Conservation (phyloP, 92 coral and sea anemone species). For the Siderastrea radians region DNA sequence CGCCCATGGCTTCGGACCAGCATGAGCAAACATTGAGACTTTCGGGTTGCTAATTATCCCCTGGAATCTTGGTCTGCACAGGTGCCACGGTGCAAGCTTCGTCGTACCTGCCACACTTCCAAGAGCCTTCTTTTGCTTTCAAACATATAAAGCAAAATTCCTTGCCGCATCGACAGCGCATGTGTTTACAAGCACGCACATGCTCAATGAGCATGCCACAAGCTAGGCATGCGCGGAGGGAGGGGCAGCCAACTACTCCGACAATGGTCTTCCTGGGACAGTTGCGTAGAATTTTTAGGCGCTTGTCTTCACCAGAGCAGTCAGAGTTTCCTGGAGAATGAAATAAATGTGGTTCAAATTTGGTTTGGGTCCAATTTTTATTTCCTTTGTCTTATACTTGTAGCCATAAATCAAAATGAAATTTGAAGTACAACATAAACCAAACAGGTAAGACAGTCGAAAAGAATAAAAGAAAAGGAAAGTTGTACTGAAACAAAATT, state of each 20-base stretch:
- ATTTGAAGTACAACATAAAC: no score
- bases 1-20: no score
- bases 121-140: conserved; percentile 50
- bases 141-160: conserved; percentile 90
- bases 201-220: conserved; percentile 92
- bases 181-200: conserved; percentile 80
- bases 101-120: conserved; percentile 75
- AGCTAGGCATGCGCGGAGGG: conserved; percentile 84
- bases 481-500: no score
- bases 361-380: not conserved
- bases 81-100: conserved; percentile 70
- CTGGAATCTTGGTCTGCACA: conserved; percentile 81
- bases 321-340: conserved; percentile 70
- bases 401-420: no score
- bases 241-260: conserved; percentile 82
- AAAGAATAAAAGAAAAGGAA: no score
- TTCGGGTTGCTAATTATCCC: conserved; percentile 2
- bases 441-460: no score
- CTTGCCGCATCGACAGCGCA: conserved; percentile 86
- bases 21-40: no score
- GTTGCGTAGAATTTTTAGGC: conserved; percentile 79
- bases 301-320: conserved; percentile 88
- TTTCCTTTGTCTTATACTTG: no score
- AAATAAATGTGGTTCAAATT: not conserved
- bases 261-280: conserved; percentile 78